These are phyloP conservation scores for Mystacornis crossleyi DNA, from an alignment of 2,113 vertebrate genomes.

Conservation along the genomic window DNA sequence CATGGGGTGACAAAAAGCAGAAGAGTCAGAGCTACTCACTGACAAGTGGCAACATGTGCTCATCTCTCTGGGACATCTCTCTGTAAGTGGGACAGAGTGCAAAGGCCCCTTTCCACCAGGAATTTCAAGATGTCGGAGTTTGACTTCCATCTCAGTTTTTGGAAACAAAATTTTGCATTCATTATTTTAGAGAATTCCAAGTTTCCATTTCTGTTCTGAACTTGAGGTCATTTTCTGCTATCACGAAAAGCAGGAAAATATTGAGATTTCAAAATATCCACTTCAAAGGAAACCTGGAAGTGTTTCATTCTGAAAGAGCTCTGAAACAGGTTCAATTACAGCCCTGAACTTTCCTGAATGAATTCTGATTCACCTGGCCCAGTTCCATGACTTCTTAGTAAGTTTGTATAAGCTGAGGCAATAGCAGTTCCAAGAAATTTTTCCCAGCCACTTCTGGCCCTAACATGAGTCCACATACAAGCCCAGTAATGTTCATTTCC, in stretches of 20 bases:
- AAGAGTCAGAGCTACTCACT: neutral
- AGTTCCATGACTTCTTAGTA: neutral
- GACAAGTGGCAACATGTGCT: neutral
- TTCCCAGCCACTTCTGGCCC: neutral
- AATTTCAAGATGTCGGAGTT: neutral
- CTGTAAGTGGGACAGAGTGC: neutral
- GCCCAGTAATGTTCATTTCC: neutral
- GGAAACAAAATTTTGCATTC: neutral
- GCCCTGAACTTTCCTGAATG: neutral
- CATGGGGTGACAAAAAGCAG: neutral
- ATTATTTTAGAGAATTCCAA: neutral
- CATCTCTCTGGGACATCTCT: neutral
- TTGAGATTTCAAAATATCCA: neutral
- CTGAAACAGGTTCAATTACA: neutral
- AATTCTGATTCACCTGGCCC: neutral
- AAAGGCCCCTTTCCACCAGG: neutral
- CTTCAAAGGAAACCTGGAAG: neutral
- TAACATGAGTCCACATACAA: neutral
- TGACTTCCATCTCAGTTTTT: neutral
- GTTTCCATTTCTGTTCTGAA: neutral
- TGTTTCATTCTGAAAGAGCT: neutral
- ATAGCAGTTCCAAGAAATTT: neutral
- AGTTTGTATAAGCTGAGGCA: neutral
- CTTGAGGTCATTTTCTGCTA: neutral
- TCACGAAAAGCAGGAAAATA: neutral